A percentile compares a stretch with the other conserved stretches of the same genome.
phyloP scores from a whole-genome alignment of 2,113 vertebrate species.

The Embiotoca jacksoni region DNA sequence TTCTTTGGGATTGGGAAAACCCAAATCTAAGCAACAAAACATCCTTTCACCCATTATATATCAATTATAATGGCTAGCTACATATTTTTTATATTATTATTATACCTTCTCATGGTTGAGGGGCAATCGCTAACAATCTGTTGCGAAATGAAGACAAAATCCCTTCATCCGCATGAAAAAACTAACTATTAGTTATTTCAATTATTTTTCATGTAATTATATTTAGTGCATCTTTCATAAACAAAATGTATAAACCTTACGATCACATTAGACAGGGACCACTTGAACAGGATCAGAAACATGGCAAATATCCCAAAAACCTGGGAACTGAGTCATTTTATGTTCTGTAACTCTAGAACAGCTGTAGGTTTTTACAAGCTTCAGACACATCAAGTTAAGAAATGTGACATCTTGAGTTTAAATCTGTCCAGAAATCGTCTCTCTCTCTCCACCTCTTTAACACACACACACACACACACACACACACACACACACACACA shows the following conservation, averaged over 20 bases:
- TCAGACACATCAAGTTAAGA: not conserved
- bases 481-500: too few relatives aligned
- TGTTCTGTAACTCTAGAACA: not conserved
- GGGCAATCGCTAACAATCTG: too few relatives aligned
- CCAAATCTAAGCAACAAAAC: too few relatives aligned
- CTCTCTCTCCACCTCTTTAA: not conserved
- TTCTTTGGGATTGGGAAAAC: too few relatives aligned
- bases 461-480: not conserved
- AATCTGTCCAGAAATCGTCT: not conserved
- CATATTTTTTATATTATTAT: too few relatives aligned
- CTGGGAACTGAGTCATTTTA: not conserved
- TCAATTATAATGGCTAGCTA: too few relatives aligned
- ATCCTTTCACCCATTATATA: too few relatives aligned
- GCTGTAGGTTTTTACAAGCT: slow-evolving; percentile 10
- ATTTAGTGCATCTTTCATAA: not conserved
- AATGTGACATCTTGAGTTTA: not conserved
- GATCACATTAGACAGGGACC: not conserved
- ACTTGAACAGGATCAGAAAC: slow-evolving; percentile 1
- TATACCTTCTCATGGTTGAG: too few relatives aligned
- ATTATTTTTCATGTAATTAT: too few relatives aligned
- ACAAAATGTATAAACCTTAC: not conserved
- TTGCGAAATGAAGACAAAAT: too few relatives aligned
- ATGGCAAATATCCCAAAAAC: not conserved
- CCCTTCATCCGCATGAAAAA: too few relatives aligned
- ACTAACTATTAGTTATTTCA: too few relatives aligned